These are phyloP conservation scores for Pandemis heparana DNA, from an alignment of 2,888 invertebrate genomes.

Conservation along the genomic window DNA sequence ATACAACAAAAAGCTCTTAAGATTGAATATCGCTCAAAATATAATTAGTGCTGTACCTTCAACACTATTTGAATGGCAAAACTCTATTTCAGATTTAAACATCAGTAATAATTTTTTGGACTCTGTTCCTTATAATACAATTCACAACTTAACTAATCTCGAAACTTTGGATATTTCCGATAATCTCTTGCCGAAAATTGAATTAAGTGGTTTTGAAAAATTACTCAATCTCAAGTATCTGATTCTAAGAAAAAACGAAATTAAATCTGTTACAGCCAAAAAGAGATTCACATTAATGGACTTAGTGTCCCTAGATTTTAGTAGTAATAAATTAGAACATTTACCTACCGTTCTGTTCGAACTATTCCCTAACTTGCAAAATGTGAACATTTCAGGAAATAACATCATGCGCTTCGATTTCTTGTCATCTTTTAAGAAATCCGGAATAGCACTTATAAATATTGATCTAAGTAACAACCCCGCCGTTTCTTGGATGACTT, in stretches of 20 bases:
- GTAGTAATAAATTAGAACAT: conserved; percentile 71
- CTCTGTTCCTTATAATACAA: conserved; percentile 91
- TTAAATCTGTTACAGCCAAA: conserved; percentile 66
- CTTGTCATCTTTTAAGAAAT: conserved; percentile 64
- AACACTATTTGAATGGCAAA: conserved; percentile 88
- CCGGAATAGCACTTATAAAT: conserved; percentile 68
- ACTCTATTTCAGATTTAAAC: conserved; percentile 90
- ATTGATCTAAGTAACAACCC: conserved; percentile 79
- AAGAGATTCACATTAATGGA: conserved; percentile 72
- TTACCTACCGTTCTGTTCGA: conserved; percentile 72
- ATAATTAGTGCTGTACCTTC: conserved; percentile 87
- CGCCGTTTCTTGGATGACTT: conserved; percentile 66
- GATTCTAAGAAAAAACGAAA: conserved; percentile 77
- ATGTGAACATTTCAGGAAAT: conserved; percentile 76
- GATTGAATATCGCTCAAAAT: conserved; percentile 91
- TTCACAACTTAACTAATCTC: conserved; percentile 90
- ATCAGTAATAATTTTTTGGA: conserved; percentile 90
- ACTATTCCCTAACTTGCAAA: conserved; percentile 77
- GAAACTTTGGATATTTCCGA: conserved; percentile 90
- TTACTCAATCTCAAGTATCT: conserved; percentile 72
- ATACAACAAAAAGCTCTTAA: conserved; percentile 90
- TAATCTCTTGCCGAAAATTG: conserved; percentile 89
- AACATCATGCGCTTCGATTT: conserved; percentile 75
- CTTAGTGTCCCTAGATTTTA: conserved; percentile 72
- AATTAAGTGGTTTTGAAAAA: conserved; percentile 85